Base-by-base conservation (phyloP, 2,797 vertebrate genomes). In the Semotilus atromaculatus region DNA sequence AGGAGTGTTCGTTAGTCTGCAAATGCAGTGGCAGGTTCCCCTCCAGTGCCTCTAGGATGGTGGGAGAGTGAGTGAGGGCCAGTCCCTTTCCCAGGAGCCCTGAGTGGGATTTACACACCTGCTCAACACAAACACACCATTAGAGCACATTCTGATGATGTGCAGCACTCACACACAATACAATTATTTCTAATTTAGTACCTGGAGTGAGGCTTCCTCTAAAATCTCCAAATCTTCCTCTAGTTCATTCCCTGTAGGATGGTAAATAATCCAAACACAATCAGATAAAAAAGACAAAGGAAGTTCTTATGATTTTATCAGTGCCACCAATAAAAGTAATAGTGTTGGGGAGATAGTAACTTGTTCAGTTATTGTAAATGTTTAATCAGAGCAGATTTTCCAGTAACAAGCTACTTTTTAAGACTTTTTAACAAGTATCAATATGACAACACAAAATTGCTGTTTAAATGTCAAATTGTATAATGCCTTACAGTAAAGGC, bases 161-260 rank as follows among this genome's bases (percentile, higher is more conserved):
- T 5, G 36, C n/a, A 16, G 4, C 6, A 6, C 53, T 64, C 6
- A 23, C 21, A 51, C 26, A 71, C 23, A 62, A 23, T 16, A 48
- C 29, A 48, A 70, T 43, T 40, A 51, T 2, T 64, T 84, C 8
- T 58, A n/a, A 70, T 34, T 2, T 64, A 83, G 72, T 90, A 99
- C 98, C 96, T 99, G 98, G 85, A 99, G 95, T 83, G 98, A 99
- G 43, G 98, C 97, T 90, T 99, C 98, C 90, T 99, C 98, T 86
- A 99, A 96, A 92, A 99, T 99, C 93, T 99, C 98, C 89, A 99
- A 97, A 92, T 99, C 98, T 90, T 99, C 98, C 85, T 99, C 98
- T 87, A 99, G 92, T 90, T 99, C 98, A 91, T 96, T 99, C 81
- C 98, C 98, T 98, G 87, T 51, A 36, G 36, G 11, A 85, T 3